A percentile compares a stretch with the other conserved stretches of the same genome.
Conservation (phyloP, 2,888 invertebrate genomes). For the Leptarthrus brevirostris region DNA sequence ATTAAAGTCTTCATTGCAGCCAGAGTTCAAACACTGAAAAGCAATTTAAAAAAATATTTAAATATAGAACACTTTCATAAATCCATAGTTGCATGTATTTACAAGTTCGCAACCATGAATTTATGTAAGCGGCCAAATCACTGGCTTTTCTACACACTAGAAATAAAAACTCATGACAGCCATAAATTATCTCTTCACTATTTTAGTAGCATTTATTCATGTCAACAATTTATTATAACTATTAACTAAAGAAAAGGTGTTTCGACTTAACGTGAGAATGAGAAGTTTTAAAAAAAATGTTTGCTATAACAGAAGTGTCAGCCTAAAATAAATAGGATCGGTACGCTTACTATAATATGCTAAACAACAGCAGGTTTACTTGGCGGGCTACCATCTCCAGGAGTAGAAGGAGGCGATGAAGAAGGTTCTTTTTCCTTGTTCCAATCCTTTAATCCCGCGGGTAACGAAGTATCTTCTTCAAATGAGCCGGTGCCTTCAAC, state of each 20-base stretch:
- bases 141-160: no score
- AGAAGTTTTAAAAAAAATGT: not conserved
- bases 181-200: no score
- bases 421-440: constrained; percentile 77
- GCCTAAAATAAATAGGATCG: not conserved
- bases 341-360: not conserved
- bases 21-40: no score
- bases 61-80: no score
- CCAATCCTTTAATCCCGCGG: constrained; percentile 96
- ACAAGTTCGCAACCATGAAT: no score
- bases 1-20: no score
- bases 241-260: not conserved
- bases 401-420: not conserved
- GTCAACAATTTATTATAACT: constrained; percentile 6
- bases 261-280: not conserved
- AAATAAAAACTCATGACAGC: no score
- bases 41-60: no score
- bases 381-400: constrained; percentile 54
- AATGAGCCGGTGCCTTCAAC: constrained; percentile 98
- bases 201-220: not conserved
- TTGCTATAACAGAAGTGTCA: not conserved
- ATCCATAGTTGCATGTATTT: no score
- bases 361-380: constrained; percentile 39
- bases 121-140: no score
- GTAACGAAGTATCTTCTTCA: constrained; percentile 94